These are phyloP conservation scores for Lophura swinhoii DNA, from an alignment of 2,797 vertebrate genomes.

Conservation along the genomic window DNA sequence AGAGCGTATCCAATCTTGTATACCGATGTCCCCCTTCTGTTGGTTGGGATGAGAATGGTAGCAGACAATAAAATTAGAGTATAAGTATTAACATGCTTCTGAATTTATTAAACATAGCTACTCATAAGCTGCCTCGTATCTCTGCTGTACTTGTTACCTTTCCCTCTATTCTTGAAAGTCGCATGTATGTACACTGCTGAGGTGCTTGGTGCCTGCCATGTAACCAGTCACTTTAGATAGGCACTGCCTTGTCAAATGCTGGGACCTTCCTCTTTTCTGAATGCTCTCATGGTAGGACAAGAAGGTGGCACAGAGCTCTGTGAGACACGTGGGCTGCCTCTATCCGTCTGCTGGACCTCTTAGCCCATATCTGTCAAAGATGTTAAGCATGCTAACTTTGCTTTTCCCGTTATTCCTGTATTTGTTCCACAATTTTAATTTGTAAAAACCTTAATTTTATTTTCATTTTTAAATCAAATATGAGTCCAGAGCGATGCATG, in stretches of 20 bases:
- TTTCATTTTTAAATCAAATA: background rate
- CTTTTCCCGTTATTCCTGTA: background rate
- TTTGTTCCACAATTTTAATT: background rate
- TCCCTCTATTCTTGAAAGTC: background rate
- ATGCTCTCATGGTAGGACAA: background rate
- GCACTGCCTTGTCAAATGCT: fast-evolving
- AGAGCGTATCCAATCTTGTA: background rate
- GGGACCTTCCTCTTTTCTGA: background rate
- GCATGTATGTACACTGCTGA: fast-evolving
- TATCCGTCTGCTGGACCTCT: background rate
- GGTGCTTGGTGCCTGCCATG: fast-evolving
- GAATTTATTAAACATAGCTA: background rate
- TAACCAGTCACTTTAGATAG: background rate
- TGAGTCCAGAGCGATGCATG: background rate
- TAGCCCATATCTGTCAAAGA: background rate
- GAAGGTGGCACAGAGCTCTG: background rate
- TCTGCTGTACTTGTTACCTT: background rate
- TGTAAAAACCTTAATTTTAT: background rate
- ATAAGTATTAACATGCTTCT: background rate
- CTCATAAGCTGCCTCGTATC: background rate
- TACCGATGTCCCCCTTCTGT: background rate
- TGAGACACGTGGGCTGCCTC: fast-evolving
- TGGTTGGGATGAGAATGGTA: background rate
- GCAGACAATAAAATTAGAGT: background rate
- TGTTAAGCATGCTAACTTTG: background rate